Evolutionary conservation across 2,888 invertebrate genomes (phyloP).

Genomic region (Arge pagana): DNA sequence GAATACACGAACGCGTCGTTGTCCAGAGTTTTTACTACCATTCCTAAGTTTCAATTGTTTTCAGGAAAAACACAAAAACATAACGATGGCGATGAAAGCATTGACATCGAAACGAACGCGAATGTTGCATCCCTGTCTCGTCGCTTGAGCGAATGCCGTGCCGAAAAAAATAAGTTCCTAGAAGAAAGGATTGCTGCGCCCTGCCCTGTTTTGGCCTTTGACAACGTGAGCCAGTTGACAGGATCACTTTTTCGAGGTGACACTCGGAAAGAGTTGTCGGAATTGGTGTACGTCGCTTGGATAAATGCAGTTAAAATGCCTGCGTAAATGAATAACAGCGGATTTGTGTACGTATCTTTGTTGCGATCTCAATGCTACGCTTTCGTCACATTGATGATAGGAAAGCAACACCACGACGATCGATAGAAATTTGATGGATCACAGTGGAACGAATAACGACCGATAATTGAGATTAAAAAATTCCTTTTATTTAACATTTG

Average conservation of each 20-base stretch:
- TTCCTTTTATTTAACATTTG: no score
- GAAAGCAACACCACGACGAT: no score
- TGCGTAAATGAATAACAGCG: no score
- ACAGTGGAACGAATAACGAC: no score
- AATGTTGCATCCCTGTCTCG: no score
- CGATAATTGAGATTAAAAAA: no score
- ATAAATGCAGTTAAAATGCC: no score
- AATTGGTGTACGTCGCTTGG: constrained; percentile 34
- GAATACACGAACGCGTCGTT: constrained; percentile 12
- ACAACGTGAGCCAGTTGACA: constrained; percentile 36
- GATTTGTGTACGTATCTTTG: no score
- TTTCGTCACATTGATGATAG: no score
- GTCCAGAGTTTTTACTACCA: background rate
- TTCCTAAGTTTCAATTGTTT: constrained; percentile 6
- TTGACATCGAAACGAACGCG: no score
- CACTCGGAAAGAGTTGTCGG: constrained; percentile 28
- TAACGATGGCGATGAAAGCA: constrained; percentile 24
- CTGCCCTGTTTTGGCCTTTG: constrained; percentile 45
- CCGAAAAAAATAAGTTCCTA: constrained; percentile 38
- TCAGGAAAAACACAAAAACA: constrained; percentile 26
- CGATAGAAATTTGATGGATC: no score
- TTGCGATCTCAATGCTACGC: no score
- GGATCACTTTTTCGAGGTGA: constrained; percentile 32
- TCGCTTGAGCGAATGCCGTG: constrained; percentile 38
- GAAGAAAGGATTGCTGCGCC: constrained; percentile 43